A percentile compares a stretch with the other conserved stretches of the same genome.
These are phyloP conservation scores for Oncorhynchus tshawytscha DNA, from an alignment of 2,113 vertebrate genomes.

Conservation along the genomic window DNA sequence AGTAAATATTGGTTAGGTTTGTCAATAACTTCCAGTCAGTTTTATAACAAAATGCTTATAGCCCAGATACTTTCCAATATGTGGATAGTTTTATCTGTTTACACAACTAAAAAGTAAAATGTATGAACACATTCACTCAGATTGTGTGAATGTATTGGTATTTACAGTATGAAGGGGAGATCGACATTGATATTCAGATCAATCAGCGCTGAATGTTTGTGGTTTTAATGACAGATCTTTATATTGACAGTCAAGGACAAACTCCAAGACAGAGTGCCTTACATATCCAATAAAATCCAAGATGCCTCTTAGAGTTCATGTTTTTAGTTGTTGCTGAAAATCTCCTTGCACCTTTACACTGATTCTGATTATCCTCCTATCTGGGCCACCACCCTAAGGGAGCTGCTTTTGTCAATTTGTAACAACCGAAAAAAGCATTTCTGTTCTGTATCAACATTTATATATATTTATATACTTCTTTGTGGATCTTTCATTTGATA, in stretches of 20 bases:
- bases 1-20: too few species aligned
- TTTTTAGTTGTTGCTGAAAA: too few species aligned
- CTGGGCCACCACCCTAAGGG: too few species aligned
- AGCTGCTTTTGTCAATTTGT: too few species aligned
- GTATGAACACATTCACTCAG: not conserved
- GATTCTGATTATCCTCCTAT: too few species aligned
- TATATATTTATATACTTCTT: too few species aligned
- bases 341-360: too few species aligned
- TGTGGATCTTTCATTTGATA: too few species aligned
- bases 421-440: too few species aligned
- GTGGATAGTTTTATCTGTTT: not conserved
- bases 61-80: not conserved
- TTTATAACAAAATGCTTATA: not conserved
- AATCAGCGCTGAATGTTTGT: conserved; percentile 4
- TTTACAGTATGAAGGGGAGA: not conserved
- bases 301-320: not conserved
- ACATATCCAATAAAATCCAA: conserved; percentile 15
- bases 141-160: not conserved
- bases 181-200: conserved; percentile 17
- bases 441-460: too few species aligned
- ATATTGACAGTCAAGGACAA: conserved; percentile 25
- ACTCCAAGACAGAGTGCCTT: conserved; percentile 3
- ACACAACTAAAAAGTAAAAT: too few species aligned
- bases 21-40: not conserved
- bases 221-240: conserved; percentile 12